These are phyloP conservation scores for Loripinus fragilis DNA, from an alignment of 2,888 invertebrate genomes.

Conservation along the genomic window DNA sequence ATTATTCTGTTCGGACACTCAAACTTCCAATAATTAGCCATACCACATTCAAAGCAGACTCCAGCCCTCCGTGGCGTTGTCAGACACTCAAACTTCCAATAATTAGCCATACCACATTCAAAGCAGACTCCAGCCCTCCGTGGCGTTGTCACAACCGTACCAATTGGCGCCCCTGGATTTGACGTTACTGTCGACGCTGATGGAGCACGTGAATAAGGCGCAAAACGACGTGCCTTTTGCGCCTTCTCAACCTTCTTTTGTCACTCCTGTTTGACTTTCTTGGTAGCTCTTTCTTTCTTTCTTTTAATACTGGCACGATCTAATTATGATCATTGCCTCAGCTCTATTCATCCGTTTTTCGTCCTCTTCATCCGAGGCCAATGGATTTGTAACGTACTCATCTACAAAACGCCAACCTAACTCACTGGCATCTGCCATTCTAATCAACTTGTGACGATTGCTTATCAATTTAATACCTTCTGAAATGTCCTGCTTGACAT, in stretches of 20 bases:
- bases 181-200: background rate
- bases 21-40: slow-evolving; percentile 11
- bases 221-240: background rate
- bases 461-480: slow-evolving; percentile 10
- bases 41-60: background rate
- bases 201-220: background rate
- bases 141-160: background rate
- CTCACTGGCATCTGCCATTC: slow-evolving; percentile 10
- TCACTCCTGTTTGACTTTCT: background rate
- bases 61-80: background rate
- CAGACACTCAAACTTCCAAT: background rate
- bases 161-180: background rate
- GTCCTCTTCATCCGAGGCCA: slow-evolving; percentile 1
- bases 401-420: slow-evolving; percentile 4
- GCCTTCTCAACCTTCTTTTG: background rate
- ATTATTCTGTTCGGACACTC: background rate
- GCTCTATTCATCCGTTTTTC: background rate
- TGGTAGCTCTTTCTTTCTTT: background rate
- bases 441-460: background rate
- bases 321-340: background rate
- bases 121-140: background rate
- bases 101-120: background rate
- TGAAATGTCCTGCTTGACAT: background rate
- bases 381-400: background rate
- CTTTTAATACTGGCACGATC: background rate